Percentiles rank a stretch among this genome's conserved stretches.
Conservation (phyloP, 2,797 vertebrate genomes). For the Merluccius polli region DNA sequence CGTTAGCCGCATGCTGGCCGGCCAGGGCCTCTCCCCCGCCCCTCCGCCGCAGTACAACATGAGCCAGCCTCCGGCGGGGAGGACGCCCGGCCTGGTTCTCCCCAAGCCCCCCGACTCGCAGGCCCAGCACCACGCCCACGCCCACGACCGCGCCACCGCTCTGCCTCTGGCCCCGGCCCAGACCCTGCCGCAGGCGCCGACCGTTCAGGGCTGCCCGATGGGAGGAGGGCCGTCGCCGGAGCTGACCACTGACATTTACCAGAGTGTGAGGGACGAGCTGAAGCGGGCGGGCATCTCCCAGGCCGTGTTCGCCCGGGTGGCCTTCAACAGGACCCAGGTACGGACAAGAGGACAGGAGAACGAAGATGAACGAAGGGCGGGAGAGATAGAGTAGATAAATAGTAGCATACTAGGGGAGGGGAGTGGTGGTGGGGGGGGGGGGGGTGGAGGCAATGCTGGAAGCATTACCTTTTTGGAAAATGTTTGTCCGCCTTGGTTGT, state of each 20-base stretch:
- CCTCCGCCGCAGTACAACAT: conserved; percentile 86
- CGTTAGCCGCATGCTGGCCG: conserved; percentile 94
- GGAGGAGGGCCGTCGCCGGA: conserved; percentile 35
- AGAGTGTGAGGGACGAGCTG: conserved; percentile 95
- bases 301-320: conserved; percentile 97
- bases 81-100: conserved; percentile 75
- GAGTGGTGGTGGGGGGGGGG: too few relatives aligned
- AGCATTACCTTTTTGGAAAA: conserved; percentile 23
- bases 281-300: conserved; percentile 98
- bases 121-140: conserved; percentile 60
- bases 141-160: conserved; percentile 42
- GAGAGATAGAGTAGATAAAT: not conserved
- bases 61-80: conserved; percentile 92
- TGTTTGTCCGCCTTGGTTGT: conserved; percentile 20
- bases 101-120: conserved; percentile 89
- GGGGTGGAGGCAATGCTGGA: not conserved
- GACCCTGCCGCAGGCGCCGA: not conserved
- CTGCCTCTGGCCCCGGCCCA: not conserved
- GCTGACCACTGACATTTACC: conserved; percentile 93
- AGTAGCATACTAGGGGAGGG: not conserved
- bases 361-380: not conserved
- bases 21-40: conserved; percentile 83
- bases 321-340: conserved; percentile 99
- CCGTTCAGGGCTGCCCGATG: not conserved
- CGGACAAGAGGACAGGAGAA: conserved; percentile 25